These are phyloP conservation scores for Calyptomena viridis DNA, from an alignment of 2,113 vertebrate genomes.

Conservation along the genomic window DNA sequence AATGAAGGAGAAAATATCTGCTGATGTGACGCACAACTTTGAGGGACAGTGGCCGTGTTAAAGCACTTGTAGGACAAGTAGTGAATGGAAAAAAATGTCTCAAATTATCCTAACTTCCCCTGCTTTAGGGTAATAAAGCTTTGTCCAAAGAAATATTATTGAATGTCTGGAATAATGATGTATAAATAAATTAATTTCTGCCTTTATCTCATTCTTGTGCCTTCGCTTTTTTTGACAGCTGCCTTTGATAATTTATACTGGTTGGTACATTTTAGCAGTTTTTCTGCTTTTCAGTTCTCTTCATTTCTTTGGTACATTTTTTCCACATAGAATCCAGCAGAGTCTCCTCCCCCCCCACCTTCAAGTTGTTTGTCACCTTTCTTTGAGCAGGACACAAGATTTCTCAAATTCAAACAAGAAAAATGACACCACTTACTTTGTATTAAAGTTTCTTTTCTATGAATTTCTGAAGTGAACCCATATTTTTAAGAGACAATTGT, in stretches of 20 bases:
- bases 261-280: not conserved
- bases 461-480: not conserved
- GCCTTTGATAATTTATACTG: not conserved
- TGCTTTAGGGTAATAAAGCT: not conserved
- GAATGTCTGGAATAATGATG: slow-evolving; percentile 23
- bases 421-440: not conserved
- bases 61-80: not conserved
- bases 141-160: slow-evolving; percentile 5
- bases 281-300: not conserved
- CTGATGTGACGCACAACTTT: not conserved
- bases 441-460: not conserved
- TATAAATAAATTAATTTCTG: slow-evolving; percentile 43
- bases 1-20: not conserved
- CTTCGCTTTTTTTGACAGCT: not conserved
- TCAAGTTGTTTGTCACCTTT: not conserved
- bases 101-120: not conserved
- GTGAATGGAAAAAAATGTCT: not conserved
- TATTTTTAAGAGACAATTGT: not conserved
- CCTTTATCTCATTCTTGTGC: not conserved
- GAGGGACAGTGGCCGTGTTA: not conserved
- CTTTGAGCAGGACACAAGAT: not conserved
- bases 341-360: not conserved
- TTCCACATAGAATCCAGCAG: not conserved
- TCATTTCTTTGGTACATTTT: not conserved
- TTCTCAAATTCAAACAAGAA: not conserved